Percentiles rank a stretch among this genome's conserved stretches.
Conservation (phyloP, 2,113 vertebrate genomes). For the Aptenodytes forsteri region DNA sequence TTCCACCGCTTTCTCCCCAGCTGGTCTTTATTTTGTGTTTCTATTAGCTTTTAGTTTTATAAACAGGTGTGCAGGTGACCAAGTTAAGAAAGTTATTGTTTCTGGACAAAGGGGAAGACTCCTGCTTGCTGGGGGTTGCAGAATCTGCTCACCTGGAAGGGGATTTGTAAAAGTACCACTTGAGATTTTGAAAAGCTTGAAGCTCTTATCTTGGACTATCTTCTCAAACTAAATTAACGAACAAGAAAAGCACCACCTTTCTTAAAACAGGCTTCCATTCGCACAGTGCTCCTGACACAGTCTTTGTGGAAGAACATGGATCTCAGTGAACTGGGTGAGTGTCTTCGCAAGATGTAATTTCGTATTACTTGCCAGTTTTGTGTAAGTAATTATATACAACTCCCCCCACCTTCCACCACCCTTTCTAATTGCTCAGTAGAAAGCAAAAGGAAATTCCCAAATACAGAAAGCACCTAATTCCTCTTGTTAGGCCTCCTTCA, state of each 20-base stretch:
- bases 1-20: not conserved
- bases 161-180: not conserved
- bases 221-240: not conserved
- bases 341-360: not conserved
- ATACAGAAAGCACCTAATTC: not conserved
- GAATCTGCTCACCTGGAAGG: not conserved
- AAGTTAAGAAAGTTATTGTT: not conserved
- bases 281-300: not conserved
- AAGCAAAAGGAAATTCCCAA: not conserved
- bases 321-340: not conserved
- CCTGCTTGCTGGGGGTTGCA: not conserved
- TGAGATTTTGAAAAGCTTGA: not conserved
- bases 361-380: not conserved
- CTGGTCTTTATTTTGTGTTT: constrained; percentile 24
- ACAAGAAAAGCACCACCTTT: not conserved
- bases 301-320: not conserved
- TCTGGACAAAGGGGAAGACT: not conserved
- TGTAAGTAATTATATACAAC: not conserved
- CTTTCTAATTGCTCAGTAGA: not conserved
- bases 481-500: not conserved
- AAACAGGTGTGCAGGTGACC: not conserved
- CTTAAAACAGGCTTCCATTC: not conserved
- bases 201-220: not conserved
- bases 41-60: constrained; percentile 7
- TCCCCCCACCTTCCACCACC: not conserved